Evolutionary conservation across 2,113 vertebrate genomes (phyloP).

Genomic region (sheep (Ovis aries)): DNA sequence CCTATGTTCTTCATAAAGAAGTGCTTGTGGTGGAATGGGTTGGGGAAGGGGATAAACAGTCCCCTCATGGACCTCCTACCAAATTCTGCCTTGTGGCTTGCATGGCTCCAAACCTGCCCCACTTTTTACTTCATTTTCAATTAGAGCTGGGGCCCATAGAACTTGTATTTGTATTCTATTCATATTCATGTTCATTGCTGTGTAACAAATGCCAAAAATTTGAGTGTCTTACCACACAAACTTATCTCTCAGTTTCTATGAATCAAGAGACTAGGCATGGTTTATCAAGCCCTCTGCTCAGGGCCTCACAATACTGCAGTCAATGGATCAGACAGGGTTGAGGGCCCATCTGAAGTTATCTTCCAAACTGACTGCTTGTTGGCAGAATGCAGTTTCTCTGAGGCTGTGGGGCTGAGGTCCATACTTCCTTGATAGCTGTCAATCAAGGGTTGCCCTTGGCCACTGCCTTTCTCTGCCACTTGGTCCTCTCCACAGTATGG

Average conservation of each 20-base stretch:
- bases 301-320: neutral
- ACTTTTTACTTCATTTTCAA: slow-evolving; percentile 9
- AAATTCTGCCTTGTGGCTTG: neutral
- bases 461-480: neutral
- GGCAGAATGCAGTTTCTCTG: neutral
- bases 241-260: neutral
- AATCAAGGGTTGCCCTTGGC: neutral
- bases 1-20: neutral
- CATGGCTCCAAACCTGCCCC: neutral
- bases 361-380: neutral
- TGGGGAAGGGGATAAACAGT: neutral
- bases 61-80: neutral
- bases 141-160: neutral
- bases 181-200: neutral
- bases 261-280: neutral
- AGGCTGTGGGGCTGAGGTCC: neutral
- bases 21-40: neutral
- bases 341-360: neutral
- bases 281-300: neutral
- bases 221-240: neutral
- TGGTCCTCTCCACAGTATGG: neutral
- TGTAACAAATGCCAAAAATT: neutral
- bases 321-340: neutral
- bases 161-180: neutral
- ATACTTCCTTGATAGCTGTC: neutral